Evolutionary conservation across 1,140 invertebrate genomes (phyloP).

Genomic region (Xylocopa sonorina): DNA sequence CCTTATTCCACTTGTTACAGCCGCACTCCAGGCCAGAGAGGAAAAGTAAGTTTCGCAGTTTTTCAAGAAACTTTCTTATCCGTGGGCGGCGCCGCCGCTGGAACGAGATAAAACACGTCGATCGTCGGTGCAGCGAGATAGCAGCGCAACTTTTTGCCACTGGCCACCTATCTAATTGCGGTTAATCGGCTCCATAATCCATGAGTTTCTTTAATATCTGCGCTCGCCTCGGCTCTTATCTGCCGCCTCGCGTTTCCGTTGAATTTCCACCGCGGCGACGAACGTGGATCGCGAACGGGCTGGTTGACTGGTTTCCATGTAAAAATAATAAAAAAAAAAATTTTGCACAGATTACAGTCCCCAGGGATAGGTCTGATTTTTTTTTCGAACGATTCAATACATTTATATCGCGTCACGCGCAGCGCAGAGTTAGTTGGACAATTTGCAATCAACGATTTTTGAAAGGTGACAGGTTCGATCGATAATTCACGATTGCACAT

Average conservation of each 20-base stretch:
- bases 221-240: conserved; percentile 9
- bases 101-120: conserved; percentile 43
- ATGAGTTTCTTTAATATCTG: conserved; percentile 27
- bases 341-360: no score
- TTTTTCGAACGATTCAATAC: neutral
- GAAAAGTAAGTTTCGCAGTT: conserved; percentile 44
- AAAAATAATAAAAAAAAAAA: neutral
- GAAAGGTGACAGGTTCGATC: neutral
- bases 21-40: neutral
- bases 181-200: conserved; percentile 35
- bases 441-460: neutral
- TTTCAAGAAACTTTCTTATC: conserved; percentile 55
- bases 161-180: conserved; percentile 48
- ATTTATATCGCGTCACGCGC: neutral
- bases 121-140: conserved; percentile 32
- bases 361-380: neutral
- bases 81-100: neutral
- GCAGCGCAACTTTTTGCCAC: conserved; percentile 15
- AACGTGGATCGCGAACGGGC: neutral
- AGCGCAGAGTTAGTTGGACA: neutral
- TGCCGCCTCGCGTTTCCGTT: neutral
- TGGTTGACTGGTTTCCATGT: neutral
- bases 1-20: conserved; percentile 30
- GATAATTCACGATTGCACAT: neutral
- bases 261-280: neutral